Evolutionary conservation across 2,888 invertebrate genomes (phyloP).

Genomic region (Thyatira batis): DNA sequence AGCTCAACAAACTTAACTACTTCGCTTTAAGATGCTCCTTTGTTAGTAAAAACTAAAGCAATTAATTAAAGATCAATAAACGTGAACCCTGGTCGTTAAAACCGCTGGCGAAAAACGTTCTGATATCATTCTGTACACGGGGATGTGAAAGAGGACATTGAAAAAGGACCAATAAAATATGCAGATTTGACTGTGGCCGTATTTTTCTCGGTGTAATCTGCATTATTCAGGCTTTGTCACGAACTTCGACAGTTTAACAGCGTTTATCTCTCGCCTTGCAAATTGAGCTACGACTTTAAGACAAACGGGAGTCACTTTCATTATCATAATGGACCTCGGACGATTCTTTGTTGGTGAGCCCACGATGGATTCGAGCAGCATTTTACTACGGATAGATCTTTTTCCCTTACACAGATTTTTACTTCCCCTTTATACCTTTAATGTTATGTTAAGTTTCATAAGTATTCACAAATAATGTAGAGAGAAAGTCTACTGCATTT

Average conservation of each 20-base stretch:
- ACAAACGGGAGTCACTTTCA: constrained; percentile 82
- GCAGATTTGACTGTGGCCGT: constrained; percentile 80
- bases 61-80: constrained; percentile 28
- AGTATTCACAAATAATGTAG: neutral
- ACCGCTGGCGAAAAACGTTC: constrained; percentile 27
- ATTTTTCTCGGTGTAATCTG: constrained; percentile 82
- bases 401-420: constrained; percentile 25
- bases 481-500: neutral
- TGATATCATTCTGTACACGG: constrained; percentile 49
- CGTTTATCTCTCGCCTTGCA: constrained; percentile 82
- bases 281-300: constrained; percentile 83
- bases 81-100: constrained; percentile 22
- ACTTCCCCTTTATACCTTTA: constrained; percentile 17
- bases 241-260: constrained; percentile 83
- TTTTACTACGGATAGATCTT: constrained; percentile 48
- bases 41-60: constrained; percentile 24
- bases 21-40: constrained; percentile 6
- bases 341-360: constrained; percentile 77
- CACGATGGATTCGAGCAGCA: constrained; percentile 62
- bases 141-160: constrained; percentile 62
- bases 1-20: constrained; percentile 7
- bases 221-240: constrained; percentile 83
- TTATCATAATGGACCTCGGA: constrained; percentile 79
- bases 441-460: neutral
- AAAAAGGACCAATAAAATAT: constrained; percentile 80